Evolutionary conservation across 2,113 vertebrate species (phyloP), one percentile per base, ranked within the genome.

Genomic region (Thamnaconus septentrionalis): DNA sequence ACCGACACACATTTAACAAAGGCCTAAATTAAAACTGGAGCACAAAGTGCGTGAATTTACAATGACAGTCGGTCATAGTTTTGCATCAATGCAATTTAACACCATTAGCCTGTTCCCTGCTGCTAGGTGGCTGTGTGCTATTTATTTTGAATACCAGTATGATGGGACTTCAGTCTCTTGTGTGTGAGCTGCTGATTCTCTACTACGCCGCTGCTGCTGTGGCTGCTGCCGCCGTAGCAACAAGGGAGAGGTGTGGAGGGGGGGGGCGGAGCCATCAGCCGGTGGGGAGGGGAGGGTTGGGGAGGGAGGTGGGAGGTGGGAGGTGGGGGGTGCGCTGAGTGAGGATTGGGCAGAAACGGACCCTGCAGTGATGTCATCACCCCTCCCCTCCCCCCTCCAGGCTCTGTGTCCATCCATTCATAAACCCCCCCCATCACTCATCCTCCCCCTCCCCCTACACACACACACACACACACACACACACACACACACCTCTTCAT

Each of bases 151-250:
- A 31, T 2, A 31, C 18, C 18, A 31, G 2, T 31, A 31, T 2
- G 18, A 31, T 31, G 18, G 1, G 18, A 31, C 2, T 31, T 31
- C 18, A 31, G 18, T 31, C 18, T 31, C 18, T 31, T 31, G 18
- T 31, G 18, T 31, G 18, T 31, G 18, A 31, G 18, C 18, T 31
- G 18, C 18, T 31, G 18, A 31, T 31, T 31, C 59, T 61, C 63
- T 82, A 86, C 84, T 85, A 77, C 18, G 7, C 8, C 49, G 62
- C 53, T 56, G 76, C 79, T 74, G 81, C 56, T 64, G 62, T 72
- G 84, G 86, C 59, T 64, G 62, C 74, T 85, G 86, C 84, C 84
- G 81, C 84, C 88, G 69, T 89, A 79, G 88, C 88, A 89, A 89
- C 88, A 89, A 86, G 82, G 73, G 84, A 86, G 86, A 76, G 80